A percentile compares a stretch with the other conserved stretches of the same genome.
Conservation (phyloP, 2,888 invertebrate genomes). For the Oligia strigilis region DNA sequence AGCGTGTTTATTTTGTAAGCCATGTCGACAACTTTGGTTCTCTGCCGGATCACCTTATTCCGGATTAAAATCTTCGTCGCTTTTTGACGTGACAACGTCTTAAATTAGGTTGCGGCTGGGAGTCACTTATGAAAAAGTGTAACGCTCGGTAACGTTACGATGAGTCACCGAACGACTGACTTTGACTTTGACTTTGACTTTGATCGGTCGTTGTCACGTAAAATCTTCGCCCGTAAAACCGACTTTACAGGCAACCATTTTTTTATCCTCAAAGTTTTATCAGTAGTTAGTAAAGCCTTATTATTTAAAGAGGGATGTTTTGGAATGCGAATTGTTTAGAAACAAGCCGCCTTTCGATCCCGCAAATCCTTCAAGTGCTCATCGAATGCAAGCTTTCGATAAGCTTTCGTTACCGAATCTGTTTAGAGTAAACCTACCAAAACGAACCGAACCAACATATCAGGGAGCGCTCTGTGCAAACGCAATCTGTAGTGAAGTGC, state of each 20-base stretch:
- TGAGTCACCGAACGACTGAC: too few relatives aligned
- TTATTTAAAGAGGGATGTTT: background rate
- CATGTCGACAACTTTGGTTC: background rate
- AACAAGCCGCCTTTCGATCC: background rate
- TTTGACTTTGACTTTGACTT: too few relatives aligned
- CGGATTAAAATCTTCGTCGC: background rate
- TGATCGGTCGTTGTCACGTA: too few relatives aligned
- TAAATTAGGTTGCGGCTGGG: too few relatives aligned
- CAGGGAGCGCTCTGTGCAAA: constrained; percentile 30
- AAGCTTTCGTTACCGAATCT: constrained; percentile 36
- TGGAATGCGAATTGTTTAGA: background rate
- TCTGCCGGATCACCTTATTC: background rate
- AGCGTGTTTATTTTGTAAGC: background rate
- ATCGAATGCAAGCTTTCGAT: constrained; percentile 13
- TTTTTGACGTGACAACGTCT: too few relatives aligned
- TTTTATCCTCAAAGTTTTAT: background rate
- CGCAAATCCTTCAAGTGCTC: background rate
- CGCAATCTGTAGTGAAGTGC: constrained; percentile 39
- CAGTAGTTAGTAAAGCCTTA: background rate
- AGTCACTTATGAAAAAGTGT: too few relatives aligned
- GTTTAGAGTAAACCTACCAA: constrained; percentile 36
- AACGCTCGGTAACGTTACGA: too few relatives aligned
- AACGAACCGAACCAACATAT: constrained; percentile 25
- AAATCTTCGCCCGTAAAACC: too few relatives aligned
- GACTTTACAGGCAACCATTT: too few relatives aligned